Evolutionary conservation across 1,140 invertebrate species (phyloP).

Genomic region (Magallana angulata): DNA sequence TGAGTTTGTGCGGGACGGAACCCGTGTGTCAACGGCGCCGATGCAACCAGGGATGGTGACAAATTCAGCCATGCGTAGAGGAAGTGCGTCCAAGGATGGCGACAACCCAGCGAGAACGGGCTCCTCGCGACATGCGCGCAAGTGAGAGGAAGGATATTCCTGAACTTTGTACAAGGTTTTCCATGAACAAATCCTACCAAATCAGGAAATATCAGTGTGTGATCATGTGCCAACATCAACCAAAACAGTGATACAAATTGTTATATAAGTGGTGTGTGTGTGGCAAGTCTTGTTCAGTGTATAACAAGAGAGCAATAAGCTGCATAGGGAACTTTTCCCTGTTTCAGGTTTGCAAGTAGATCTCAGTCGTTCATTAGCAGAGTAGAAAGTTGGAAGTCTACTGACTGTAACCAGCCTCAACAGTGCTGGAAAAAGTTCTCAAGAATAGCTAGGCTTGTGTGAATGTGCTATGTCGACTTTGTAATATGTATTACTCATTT

Average conservation of each 20-base stretch:
- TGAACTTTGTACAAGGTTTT: background rate
- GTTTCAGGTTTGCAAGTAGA: slow-evolving; percentile 9
- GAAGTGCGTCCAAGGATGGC: slow-evolving; percentile 76
- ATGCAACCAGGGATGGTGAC: slow-evolving; percentile 68
- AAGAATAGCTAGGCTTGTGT: background rate
- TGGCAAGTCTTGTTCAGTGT: background rate
- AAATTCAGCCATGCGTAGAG: slow-evolving; percentile 72
- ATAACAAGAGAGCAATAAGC: background rate
- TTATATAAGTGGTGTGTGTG: background rate
- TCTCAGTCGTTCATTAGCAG: background rate
- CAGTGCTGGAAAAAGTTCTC: background rate
- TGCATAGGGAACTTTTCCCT: background rate
- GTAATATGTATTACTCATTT: background rate
- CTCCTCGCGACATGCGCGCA: background rate
- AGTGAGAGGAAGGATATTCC: background rate
- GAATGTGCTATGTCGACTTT: background rate
- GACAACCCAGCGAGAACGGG: slow-evolving; percentile 70
- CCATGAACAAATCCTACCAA: slow-evolving; percentile 29
- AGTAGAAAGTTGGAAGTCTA: background rate
- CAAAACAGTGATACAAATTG: slow-evolving; percentile 13
- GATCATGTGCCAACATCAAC: slow-evolving; percentile 10
- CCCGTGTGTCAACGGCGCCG: slow-evolving; percentile 70
- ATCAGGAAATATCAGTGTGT: slow-evolving; percentile 67
- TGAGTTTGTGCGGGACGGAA: slow-evolving; percentile 67
- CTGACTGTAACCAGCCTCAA: background rate